Base-by-base conservation (phyloP, 2,797 vertebrate genomes). In the Ptychobarbus kaznakovi region DNA sequence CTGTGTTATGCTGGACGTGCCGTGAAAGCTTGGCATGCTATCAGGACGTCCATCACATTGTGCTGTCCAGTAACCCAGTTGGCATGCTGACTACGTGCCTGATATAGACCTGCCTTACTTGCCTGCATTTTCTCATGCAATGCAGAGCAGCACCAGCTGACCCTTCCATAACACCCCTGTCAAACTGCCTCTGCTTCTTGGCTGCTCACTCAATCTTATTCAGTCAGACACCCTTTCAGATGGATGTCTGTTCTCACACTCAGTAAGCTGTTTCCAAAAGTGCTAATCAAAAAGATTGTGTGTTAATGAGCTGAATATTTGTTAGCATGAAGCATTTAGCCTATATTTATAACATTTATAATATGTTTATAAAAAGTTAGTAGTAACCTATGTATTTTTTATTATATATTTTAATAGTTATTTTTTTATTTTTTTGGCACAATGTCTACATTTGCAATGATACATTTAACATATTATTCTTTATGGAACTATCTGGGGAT, bases 81-180 rank as follows among this genome's bases (percentile, higher is more conserved):
- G 92, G 90, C 92, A 83, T 80, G 61, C 89, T 90, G 89, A 87
- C 89, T 86, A 86, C 44, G 83, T 90, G 88, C 92, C 92, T 49
- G 82, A 92, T 89, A 89, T 86, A 89, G 86, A 73, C 44, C 56
- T 51, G 74, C 25, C 87, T 20, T 84, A 83, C 88, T 20, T 86
- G 86, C 87, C 51, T 81, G 83, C 2, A 16, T 86, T 79, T 83
- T 87, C 90, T 92, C 88, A 86, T 88, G 87, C 76, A 58, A 73
- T 76, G 53, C 83, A 79, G 65, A 40, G 53, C 40, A 15, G 53
- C 65, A 79, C 65, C 82, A 89, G 88, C 90, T 89, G 86, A 79
- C 68, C 74, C 70, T 90, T 88, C 88, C 86, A 38, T 63, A 89
- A 87, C 73, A 84, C 68, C 86, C 80, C 90, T 86, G 92, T 90